A percentile compares a stretch with the other conserved stretches of the same genome.
Evolutionary conservation across 2,888 invertebrate genomes (phyloP).

Genomic region (Cactoblastis cactorum): DNA sequence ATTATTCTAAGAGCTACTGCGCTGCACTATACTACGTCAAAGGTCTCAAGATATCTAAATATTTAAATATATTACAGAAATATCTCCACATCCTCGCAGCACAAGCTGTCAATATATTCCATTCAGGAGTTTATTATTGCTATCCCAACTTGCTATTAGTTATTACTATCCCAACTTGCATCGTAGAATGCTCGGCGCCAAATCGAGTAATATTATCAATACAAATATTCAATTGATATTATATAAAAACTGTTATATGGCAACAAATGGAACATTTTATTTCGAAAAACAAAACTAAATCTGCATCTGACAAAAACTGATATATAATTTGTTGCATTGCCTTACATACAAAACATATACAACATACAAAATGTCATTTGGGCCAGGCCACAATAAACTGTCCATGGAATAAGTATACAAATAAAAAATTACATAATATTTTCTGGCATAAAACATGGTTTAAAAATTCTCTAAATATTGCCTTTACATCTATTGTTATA

Average conservation of each 20-base stretch:
- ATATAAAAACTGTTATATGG: constrained; percentile 31
- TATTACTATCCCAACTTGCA: constrained; percentile 9
- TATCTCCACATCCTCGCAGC: constrained; percentile 14
- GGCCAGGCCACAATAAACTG: constrained; percentile 52
- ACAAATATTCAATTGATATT: constrained; percentile 13
- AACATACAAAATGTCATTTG: constrained; percentile 57
- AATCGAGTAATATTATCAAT: constrained; percentile 15
- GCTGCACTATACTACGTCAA: constrained; percentile 22
- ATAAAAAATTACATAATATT: constrained; percentile 48
- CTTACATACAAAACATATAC: constrained; percentile 54
- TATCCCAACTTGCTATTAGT: constrained; percentile 15
- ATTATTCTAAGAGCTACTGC: constrained; percentile 24
- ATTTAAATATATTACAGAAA: constrained; percentile 21
- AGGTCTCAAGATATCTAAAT: constrained; percentile 20
- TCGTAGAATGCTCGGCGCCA: constrained; percentile 4
- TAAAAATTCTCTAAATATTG: constrained; percentile 64
- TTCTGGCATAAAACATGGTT: constrained; percentile 48
- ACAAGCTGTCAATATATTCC: constrained; percentile 25
- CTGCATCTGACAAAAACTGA: constrained; percentile 68
- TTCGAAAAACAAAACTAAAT: constrained; percentile 45
- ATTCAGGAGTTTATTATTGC: constrained; percentile 23
- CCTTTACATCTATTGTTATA: constrained; percentile 71
- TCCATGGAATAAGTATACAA: constrained; percentile 57
- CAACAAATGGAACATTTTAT: constrained; percentile 38
- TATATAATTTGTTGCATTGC: constrained; percentile 51